Evolutionary conservation across 2,797 vertebrate genomes (phyloP).

Genomic region (Staurois parvus): DNA sequence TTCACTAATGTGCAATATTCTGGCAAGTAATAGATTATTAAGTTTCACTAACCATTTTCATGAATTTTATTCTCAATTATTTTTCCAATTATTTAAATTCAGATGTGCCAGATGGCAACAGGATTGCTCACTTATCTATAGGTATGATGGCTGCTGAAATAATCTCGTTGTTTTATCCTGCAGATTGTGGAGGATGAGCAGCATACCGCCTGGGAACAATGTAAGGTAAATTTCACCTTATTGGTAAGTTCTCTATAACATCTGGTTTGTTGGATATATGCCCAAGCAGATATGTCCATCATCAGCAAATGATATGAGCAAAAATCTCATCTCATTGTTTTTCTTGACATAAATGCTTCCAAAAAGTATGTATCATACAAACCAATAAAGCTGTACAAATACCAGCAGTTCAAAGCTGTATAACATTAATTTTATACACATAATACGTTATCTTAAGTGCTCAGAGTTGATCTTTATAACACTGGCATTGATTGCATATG

Average conservation of each 20-base stretch:
- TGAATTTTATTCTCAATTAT: conserved; percentile 6
- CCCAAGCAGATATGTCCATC: conserved; percentile 46
- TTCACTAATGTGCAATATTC: neutral
- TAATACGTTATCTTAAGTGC: neutral
- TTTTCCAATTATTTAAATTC: conserved; percentile 35
- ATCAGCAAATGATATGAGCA: conserved; percentile 4
- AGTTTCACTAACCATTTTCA: neutral
- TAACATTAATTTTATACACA: neutral
- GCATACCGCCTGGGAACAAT: conserved; percentile 36
- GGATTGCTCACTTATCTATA: conserved; percentile 29
- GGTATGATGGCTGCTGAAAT: conserved; percentile 44
- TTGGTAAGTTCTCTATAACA: conserved; percentile 42
- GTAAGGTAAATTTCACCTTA: conserved; percentile 40
- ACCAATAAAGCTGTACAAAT: neutral
- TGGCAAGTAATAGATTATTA: neutral
- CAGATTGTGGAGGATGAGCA: conserved; percentile 45
- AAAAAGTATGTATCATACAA: neutral
- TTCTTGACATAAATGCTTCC: conserved; percentile 4
- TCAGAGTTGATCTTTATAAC: neutral
- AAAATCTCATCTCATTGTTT: conserved; percentile 20
- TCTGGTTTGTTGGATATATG: conserved; percentile 54
- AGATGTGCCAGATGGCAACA: conserved; percentile 53
- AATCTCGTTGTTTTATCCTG: conserved; percentile 48
- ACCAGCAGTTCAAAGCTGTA: neutral
- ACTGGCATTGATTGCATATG: neutral